Conservation (phyloP, 2,888 invertebrate species). For the Noctua fimbriata region DNA sequence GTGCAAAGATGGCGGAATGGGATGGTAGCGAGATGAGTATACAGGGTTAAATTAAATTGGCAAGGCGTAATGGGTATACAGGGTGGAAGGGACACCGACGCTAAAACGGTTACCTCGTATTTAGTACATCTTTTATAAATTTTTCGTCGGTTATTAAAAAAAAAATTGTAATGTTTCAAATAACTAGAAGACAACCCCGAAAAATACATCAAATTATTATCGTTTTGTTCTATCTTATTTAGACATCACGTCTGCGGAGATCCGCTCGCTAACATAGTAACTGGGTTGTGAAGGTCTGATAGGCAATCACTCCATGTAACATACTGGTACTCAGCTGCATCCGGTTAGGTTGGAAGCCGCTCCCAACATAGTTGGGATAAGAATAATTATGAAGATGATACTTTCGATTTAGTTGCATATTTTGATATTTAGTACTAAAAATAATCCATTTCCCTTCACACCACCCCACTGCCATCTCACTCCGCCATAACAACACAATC, state of each 20-base stretch:
- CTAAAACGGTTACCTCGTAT: too few species aligned
- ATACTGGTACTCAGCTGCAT: not conserved
- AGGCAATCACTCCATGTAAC: not conserved
- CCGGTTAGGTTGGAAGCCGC: not conserved
- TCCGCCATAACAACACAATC: constrained; percentile 27
- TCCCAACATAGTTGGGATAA: not conserved
- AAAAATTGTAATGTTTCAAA: too few species aligned
- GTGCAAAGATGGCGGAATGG: constrained; percentile 3
- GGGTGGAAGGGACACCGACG: too few species aligned
- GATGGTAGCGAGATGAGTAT: not conserved
- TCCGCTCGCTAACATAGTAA: not conserved
- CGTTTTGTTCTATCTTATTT: not conserved
- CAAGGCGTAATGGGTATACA: not conserved
- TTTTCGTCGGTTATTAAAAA: too few species aligned
- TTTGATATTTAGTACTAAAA: not conserved
- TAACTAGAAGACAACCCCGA: not conserved
- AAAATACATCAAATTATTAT: not conserved
- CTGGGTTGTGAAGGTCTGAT: not conserved
- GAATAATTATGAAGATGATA: not conserved
- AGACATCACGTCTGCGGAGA: not conserved
- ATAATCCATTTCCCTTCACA: not conserved
- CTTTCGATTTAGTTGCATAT: not conserved
- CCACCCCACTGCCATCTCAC: not conserved
- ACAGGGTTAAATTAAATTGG: not conserved
- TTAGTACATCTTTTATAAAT: too few species aligned